Base-by-base conservation (phyloP, 2,113 vertebrate genomes). In the Plectropomus leopardus region DNA sequence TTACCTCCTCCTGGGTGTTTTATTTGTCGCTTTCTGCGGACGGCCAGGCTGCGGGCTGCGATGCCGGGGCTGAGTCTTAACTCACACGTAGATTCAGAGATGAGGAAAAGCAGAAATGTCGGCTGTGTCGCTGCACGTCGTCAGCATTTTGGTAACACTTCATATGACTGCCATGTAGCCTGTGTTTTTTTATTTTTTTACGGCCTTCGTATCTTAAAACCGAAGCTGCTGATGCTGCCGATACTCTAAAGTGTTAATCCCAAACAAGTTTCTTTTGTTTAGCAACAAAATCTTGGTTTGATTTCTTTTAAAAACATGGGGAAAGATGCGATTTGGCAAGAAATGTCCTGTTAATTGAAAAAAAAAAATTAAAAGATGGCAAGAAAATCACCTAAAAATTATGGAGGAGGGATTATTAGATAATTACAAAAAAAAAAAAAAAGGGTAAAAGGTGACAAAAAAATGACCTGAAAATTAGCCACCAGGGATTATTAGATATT, bases 51-150 rank as follows among this genome's bases (percentile, higher is more conserved):
- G 28, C 61, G 4, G 76, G 63, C 76, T 40, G 72, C 48, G 58
- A 54, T 42, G 66, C 34, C 21, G 34, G 83, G 84, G 86, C 82
- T 84, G 90, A 86, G 72, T 90, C 88, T 44, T 86, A 59, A 81
- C 83, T 83, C 77, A 19, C 1, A 9, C 6, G 19, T 19, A 42
- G 64, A 77, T 72, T 84, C 79, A 57, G 55, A 53, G 44, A 64
- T 4, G 21, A 63, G n/a, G 48, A 21, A 10, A 40, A 66, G 26
- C 13, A 51, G 70, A 64, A 74, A 28, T 34, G 34, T 60, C 7
- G n/a, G n/a, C 13, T 24, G 26, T 17, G 63, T 7, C 13, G 28
- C 68, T 45, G 34, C 44, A 4, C 7, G 53, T 42, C 44, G 7
- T 50, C 23, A 28, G 7, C 50, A 3, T 53, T 5, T 26, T 14